Conservation (phyloP, 1,140 invertebrate species). For the Prorops nasuta region DNA sequence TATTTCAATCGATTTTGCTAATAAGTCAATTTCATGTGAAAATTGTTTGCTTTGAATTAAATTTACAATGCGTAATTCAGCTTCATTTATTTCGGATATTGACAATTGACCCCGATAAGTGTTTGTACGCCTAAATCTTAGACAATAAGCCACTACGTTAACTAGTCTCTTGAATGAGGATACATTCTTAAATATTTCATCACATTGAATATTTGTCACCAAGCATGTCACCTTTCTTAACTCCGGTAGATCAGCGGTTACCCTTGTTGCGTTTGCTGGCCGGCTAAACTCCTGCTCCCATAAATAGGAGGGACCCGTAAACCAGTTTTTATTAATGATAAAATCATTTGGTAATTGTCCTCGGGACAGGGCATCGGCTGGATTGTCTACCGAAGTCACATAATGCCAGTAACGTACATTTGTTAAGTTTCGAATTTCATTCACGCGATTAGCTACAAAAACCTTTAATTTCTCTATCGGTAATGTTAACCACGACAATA, state of each 20-base stretch:
- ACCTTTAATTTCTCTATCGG: not conserved
- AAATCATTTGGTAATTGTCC: no score
- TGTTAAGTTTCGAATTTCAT: not conserved
- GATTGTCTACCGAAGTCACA: not conserved
- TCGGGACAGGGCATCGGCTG: not conserved
- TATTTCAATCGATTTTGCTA: not conserved
- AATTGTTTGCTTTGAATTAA: not conserved
- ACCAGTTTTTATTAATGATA: no score
- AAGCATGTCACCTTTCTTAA: no score
- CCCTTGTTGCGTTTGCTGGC: no score
- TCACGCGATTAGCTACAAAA: not conserved
- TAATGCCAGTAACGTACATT: not conserved
- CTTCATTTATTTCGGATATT: not conserved
- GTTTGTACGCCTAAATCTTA: not conserved
- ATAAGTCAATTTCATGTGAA: not conserved
- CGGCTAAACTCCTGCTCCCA: no score
- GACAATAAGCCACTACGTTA: not conserved
- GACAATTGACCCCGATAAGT: not conserved
- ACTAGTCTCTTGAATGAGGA: no score
- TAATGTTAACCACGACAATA: not conserved
- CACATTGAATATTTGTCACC: no score
- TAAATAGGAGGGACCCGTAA: no score
- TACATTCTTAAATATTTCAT: no score
- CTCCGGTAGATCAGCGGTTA: no score
- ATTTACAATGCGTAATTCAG: not conserved